These are phyloP conservation scores for Odontophorus gujanensis DNA, from an alignment of 2,113 vertebrate genomes.

Conservation along the genomic window DNA sequence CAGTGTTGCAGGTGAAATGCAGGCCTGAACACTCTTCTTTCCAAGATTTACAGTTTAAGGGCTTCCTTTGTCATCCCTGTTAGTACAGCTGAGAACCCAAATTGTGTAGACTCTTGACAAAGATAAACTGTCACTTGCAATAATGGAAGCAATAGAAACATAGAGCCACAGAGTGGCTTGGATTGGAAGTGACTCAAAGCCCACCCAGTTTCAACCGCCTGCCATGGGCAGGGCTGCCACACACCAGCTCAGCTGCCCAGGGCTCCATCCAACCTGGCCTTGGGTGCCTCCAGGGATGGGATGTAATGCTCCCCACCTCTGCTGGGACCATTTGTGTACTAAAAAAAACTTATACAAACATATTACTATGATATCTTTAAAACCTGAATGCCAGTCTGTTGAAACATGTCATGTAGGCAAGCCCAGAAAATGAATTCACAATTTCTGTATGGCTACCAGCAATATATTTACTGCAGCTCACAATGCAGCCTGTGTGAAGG, in stretches of 20 bases:
- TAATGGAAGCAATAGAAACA: neutral
- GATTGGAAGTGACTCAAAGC: too few species aligned
- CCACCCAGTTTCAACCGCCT: too few species aligned
- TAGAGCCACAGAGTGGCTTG: too few species aligned
- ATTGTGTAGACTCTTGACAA: neutral
- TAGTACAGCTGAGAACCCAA: slow-evolving; percentile 25
- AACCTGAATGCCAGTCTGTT: slow-evolving; percentile 21
- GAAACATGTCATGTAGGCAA: slow-evolving; percentile 6
- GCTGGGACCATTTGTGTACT: neutral
- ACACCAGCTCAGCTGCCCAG: too few species aligned
- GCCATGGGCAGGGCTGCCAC: too few species aligned
- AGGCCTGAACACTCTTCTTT: neutral
- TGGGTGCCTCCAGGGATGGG: too few species aligned
- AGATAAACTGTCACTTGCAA: neutral
- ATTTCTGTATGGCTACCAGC: neutral
- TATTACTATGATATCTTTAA: neutral
- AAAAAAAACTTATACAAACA: neutral
- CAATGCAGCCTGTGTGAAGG: neutral
- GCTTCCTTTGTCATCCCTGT: neutral
- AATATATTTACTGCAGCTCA: neutral
- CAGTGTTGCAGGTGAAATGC: neutral
- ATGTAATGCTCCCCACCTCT: neutral
- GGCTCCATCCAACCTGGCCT: too few species aligned
- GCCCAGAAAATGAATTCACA: neutral
- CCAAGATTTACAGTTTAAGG: slow-evolving; percentile 24